Base-by-base conservation (phyloP, 1,140 invertebrate genomes). In the Cydia splendana region DNA sequence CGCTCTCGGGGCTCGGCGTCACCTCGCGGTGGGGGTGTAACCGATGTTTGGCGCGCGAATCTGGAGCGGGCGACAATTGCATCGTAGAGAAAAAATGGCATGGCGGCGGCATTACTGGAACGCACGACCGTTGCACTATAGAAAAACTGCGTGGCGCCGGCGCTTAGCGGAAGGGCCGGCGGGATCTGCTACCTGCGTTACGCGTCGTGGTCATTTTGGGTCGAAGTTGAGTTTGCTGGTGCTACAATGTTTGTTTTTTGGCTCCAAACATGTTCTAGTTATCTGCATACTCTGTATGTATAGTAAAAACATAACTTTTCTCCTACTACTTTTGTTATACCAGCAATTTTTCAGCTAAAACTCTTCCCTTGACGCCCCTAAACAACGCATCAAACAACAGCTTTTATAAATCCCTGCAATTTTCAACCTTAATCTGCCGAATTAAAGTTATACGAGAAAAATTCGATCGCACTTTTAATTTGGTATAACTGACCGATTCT, bases 311-410 rank as follows among this genome's bases (percentile, higher is more conserved):
- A 62, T 12, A 62, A 62, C 57, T 62, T 24, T 7, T 24, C 7
- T 53, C 6, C 4, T 15, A 53, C 51, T 62, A 62, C 57, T 62
- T 62, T 62, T 62, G 57, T 62, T 62, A 62, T 62, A 2, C 10
- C 18, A 24, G 57, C 30, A 71, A 71, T 71, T 18, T 71, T 71
- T 71, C 67, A 71, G 18, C 67, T 69, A 18, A 18, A 71, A 71
- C 67, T 71, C 30, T 10, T 71, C 65, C 65, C 24, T 24, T 71
- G 30, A 45, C 67, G 18, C 67, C 67, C 30, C 67, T 45, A 38
- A 71, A 18, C 30, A 69, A 38, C 3, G 6, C 67, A 38, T 20
- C 34, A 42, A 71, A 7, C 38, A 20, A 0, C 30, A 71, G 18
- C 6, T 20, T 5, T 18, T 1, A 3, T 0, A 9, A 20, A 71